Percentiles rank a stretch among this genome's conserved stretches.
phyloP scores from a whole-genome alignment of 1,140 invertebrate species.

The Camponotus floridanus region DNA sequence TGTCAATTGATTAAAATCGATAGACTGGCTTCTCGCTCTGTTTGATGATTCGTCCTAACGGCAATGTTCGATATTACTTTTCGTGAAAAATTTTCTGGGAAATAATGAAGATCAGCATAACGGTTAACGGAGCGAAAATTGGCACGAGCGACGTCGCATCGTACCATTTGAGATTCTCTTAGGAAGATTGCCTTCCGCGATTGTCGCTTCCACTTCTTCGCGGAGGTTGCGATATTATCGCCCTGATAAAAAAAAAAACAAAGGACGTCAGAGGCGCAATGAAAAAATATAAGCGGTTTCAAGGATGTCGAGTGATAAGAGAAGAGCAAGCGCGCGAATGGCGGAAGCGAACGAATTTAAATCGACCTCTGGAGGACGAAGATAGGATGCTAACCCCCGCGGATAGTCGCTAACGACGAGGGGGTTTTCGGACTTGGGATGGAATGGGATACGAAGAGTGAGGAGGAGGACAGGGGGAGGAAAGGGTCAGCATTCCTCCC shows the following conservation, averaged over 20 bases:
- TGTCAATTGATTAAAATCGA: slow-evolving; percentile 21
- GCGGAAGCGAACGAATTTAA: slow-evolving; percentile 49
- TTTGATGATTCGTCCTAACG: background rate
- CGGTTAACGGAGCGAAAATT: slow-evolving; percentile 71
- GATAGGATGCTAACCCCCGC: slow-evolving; percentile 21
- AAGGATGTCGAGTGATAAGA: slow-evolving; percentile 17
- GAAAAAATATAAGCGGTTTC: slow-evolving; percentile 53
- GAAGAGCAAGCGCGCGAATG: background rate
- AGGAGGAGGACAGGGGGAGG: background rate
- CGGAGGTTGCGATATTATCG: slow-evolving; percentile 60
- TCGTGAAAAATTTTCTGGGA: slow-evolving; percentile 61
- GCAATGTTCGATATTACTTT: slow-evolving; percentile 13
- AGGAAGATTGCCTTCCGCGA: slow-evolving; percentile 64
- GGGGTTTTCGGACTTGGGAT: background rate
- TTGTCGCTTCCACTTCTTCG: slow-evolving; percentile 23
- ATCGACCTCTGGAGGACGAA: slow-evolving; percentile 29
- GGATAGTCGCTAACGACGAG: slow-evolving; percentile 36
- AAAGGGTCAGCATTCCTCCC: background rate
- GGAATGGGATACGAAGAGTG: background rate
- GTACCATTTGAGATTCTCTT: slow-evolving; percentile 68
- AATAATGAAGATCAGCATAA: slow-evolving; percentile 63
- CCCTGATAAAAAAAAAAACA: background rate
- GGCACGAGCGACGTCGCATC: slow-evolving; percentile 62
- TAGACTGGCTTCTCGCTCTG: background rate
- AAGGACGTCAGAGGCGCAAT: slow-evolving; percentile 3